These are phyloP conservation scores for Alfaro cultratus DNA, from an alignment of 2,797 vertebrate genomes.

Conservation along the genomic window DNA sequence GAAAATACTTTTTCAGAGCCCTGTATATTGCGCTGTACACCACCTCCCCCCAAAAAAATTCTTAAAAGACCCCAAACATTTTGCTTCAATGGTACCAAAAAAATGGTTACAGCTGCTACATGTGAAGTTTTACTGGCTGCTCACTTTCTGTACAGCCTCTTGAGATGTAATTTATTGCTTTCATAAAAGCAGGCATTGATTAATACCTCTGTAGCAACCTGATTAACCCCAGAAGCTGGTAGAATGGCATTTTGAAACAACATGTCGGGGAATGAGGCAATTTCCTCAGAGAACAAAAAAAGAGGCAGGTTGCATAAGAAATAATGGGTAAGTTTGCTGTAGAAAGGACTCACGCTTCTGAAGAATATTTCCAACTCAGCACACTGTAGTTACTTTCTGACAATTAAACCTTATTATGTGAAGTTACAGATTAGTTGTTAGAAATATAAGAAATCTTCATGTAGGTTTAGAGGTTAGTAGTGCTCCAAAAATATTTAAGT, in stretches of 20 bases:
- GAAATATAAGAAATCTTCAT: neutral
- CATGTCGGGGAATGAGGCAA: constrained; percentile 24
- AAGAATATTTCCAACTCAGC: neutral
- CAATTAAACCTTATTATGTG: neutral
- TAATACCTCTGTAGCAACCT: constrained; percentile 22
- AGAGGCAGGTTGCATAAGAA: neutral
- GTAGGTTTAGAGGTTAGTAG: neutral
- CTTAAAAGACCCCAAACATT: constrained; percentile 1
- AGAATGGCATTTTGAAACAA: constrained; percentile 41
- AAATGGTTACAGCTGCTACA: neutral
- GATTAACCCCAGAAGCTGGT: constrained; percentile 30
- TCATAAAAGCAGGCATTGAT: constrained; percentile 41
- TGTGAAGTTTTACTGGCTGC: constrained; percentile 14
- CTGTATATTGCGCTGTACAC: no score
- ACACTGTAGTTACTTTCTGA: neutral
- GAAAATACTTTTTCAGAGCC: neutral
- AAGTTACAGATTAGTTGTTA: neutral
- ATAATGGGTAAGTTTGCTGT: neutral
- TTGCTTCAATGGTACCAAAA: constrained; percentile 9
- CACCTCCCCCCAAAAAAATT: no score
- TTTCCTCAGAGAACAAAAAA: constrained; percentile 27
- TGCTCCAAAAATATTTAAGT: neutral
- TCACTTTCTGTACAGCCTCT: constrained; percentile 1
- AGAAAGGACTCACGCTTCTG: neutral
- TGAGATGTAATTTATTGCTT: constrained; percentile 35